Evolutionary conservation across 2,888 invertebrate species (phyloP), one percentile per base, ranked within the genome.

Genomic region (Cataglyphis altisquamis): DNA sequence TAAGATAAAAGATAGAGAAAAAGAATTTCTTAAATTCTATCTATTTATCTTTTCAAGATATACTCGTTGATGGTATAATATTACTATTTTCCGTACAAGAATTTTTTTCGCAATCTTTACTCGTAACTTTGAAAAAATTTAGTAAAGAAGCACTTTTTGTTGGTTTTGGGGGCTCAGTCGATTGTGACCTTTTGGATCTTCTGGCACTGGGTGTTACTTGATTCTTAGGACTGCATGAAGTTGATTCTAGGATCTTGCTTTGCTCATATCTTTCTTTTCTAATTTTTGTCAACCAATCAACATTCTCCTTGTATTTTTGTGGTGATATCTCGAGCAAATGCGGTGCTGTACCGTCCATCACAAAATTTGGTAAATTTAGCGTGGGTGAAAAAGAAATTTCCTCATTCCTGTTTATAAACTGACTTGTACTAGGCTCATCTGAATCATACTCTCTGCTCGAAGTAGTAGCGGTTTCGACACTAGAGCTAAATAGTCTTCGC

Each of bases 331-430:
- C 95, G 57, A 96, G 95, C 74, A 97, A 93, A 93, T 98, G 98
- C 0, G 98, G 98, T 0, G 98, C 98, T 55, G 96, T 97, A 0
- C 98, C 98, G 90, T 97, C 96, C 18, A 97, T 89, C 0, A 97
- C 97, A 91, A 96, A 98, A 95, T 98, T 97, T 0, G 98, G 98
- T 84, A 98, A 94, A 93, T 97, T 96, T 21, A 96, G 95, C 0
- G 97, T 97, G 0, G 97, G 97, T 1, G 97, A 96, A 68, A 95
- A 95, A 2, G 89, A 84, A 73, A 84, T 81, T 36, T 66, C 18
- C 8, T 60, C 45, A 93, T 92, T 3, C 94, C 93, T n/a, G n/a
- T 25, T 82, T 21, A 45, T 85, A 39, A 85, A 87, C 3, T 92
- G 90, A 84, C 92, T 93, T 48, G 93, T 92, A 77, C 91, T 89